Evolutionary conservation across 2,888 invertebrate genomes (phyloP).

Genomic region (Aleiodes testaceus): DNA sequence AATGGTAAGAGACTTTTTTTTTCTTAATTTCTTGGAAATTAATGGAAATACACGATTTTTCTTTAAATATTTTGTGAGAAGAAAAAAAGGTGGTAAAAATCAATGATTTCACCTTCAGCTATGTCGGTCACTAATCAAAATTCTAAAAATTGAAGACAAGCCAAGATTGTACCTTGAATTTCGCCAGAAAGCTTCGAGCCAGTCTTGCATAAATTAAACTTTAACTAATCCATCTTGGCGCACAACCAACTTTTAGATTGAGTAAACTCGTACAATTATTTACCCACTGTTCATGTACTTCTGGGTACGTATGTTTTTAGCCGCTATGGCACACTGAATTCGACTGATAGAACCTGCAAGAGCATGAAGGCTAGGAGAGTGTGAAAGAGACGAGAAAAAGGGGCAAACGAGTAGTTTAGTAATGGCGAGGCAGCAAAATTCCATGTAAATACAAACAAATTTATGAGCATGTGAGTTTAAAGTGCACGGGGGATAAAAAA

Average conservation of each 20-base stretch:
- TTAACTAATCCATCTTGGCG: conserved; percentile 59
- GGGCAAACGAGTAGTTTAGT: neutral
- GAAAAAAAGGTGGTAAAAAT: too few relatives aligned
- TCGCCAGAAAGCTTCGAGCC: conserved; percentile 49
- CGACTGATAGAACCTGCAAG: conserved; percentile 35
- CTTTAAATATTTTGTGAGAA: too few relatives aligned
- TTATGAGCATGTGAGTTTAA: neutral
- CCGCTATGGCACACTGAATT: conserved; percentile 31
- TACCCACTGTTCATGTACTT: conserved; percentile 42
- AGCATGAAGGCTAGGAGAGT: conserved; percentile 7
- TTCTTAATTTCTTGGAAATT: too few relatives aligned
- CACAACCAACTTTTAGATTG: conserved; percentile 60
- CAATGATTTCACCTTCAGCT: neutral
- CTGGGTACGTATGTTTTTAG: conserved; percentile 20
- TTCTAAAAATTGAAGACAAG: conserved; percentile 12
- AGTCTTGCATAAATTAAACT: conserved; percentile 61
- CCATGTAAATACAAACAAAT: conserved; percentile 6
- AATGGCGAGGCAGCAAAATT: neutral
- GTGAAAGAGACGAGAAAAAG: conserved; percentile 33
- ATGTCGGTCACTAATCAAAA: neutral
- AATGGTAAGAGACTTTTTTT: too few relatives aligned
- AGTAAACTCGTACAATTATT: conserved; percentile 60
- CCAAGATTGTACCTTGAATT: conserved; percentile 43
- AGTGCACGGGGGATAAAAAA: conserved; percentile 1
- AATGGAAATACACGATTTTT: too few relatives aligned